A percentile compares a stretch with the other conserved stretches of the same genome.
Conservation (phyloP, 2,797 vertebrate species). For the Sebastes iracundus region DNA sequence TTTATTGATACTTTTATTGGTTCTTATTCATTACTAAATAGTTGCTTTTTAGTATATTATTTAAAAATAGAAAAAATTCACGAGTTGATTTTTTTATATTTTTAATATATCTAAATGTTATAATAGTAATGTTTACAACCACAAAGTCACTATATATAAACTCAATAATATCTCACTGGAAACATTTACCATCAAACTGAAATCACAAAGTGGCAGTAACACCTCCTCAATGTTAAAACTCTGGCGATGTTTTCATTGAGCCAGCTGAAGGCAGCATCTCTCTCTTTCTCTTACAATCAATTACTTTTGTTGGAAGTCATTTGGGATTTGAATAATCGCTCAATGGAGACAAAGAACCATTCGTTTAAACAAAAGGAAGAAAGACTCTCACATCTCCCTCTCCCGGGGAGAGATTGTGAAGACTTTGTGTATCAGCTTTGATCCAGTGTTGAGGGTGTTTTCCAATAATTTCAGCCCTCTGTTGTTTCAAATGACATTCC, state of each 20-base stretch:
- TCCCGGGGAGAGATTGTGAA: background rate
- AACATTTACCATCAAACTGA: background rate
- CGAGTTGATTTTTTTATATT: too few species aligned
- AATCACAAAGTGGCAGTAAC: background rate
- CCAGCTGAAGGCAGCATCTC: background rate
- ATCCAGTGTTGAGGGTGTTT: conserved; percentile 19
- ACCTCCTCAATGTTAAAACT: background rate
- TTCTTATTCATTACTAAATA: too few species aligned
- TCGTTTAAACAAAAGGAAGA: conserved; percentile 11
- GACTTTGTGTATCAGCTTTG: conserved; percentile 11
- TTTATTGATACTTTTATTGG: too few species aligned
- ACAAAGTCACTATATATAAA: too few species aligned
- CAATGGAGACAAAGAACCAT: background rate
- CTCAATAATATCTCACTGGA: too few species aligned
- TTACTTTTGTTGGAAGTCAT: background rate
- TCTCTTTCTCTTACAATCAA: background rate
- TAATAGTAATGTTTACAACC: too few species aligned
- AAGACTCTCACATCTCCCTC: background rate
- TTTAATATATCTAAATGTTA: too few species aligned
- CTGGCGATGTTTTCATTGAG: background rate
- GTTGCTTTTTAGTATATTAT: too few species aligned
- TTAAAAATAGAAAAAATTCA: too few species aligned
- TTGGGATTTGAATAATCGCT: conserved; percentile 4
- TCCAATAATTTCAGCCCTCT: conserved; percentile 16
- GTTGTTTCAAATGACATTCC: conserved; percentile 2